These are phyloP conservation scores for Dynastes grantii DNA, from an alignment of 2,888 invertebrate species.

Conservation along the genomic window DNA sequence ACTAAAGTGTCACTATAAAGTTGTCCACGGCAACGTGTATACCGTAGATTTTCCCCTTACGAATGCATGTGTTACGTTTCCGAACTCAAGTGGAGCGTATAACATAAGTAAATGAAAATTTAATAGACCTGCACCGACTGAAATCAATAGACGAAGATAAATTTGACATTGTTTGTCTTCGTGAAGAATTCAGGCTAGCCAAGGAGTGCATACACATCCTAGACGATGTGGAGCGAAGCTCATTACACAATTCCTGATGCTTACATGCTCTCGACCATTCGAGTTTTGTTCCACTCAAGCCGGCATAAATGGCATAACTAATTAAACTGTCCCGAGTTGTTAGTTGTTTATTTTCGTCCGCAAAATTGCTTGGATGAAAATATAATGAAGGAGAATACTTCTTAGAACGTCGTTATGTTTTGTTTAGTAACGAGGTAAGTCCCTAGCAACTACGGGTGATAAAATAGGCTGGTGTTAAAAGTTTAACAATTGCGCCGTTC, in stretches of 20 bases:
- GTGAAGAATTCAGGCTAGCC: conserved; percentile 18
- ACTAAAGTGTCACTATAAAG: conserved; percentile 13
- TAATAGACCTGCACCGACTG: background rate
- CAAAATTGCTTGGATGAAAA: conserved; percentile 25
- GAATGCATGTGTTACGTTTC: background rate
- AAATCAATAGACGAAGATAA: conserved; percentile 23
- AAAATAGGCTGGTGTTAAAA: conserved; percentile 10
- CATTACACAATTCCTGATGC: conserved; percentile 17
- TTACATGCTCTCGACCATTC: conserved; percentile 5
- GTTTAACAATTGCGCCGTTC: background rate
- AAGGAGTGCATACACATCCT: background rate
- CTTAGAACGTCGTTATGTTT: conserved; percentile 12
- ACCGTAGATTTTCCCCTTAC: background rate
- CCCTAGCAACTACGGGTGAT: background rate
- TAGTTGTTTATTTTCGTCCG: conserved; percentile 30
- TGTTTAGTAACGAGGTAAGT: conserved; percentile 2
- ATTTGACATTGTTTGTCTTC: conserved; percentile 40
- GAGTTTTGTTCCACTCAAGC: conserved; percentile 15
- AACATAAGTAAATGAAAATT: conserved; percentile 22
- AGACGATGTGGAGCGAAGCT: conserved; percentile 27
- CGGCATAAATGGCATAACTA: conserved; percentile 29
- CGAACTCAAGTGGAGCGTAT: background rate
- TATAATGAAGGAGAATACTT: conserved; percentile 15
- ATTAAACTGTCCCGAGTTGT: conserved; percentile 4
- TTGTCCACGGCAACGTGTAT: conserved; percentile 1